A percentile compares a stretch with the other conserved stretches of the same genome.
Evolutionary conservation across 2,888 invertebrate species (phyloP).

Genomic region (Phorcus lineatus): DNA sequence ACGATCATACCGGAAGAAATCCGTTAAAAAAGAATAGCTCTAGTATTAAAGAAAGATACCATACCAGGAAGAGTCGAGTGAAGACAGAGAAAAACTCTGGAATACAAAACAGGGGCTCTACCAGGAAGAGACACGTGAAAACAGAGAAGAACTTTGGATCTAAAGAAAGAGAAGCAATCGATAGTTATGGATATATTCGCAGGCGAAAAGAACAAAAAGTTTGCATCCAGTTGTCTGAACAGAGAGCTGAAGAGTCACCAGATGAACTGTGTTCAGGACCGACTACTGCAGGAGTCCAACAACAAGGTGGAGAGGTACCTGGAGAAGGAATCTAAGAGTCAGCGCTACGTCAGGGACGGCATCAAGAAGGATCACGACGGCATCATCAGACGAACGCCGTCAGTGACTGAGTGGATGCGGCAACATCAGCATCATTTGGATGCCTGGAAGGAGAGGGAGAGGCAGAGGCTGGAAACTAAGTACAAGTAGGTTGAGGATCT

Average conservation of each 20-base stretch:
- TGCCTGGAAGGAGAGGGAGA: slow-evolving; percentile 11
- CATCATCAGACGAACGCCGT: slow-evolving; percentile 36
- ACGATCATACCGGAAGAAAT: no score
- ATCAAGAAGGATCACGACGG: slow-evolving; percentile 37
- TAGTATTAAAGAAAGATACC: no score
- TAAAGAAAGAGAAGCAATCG: no score
- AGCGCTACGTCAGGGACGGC: slow-evolving; percentile 25
- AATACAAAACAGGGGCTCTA: no score
- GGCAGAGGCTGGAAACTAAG: not conserved
- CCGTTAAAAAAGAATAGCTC: no score
- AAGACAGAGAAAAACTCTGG: no score
- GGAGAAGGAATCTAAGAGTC: slow-evolving; percentile 31
- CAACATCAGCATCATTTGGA: not conserved
- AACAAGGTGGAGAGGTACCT: slow-evolving; percentile 37
- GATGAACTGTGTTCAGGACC: slow-evolving; percentile 8
- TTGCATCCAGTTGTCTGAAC: slow-evolving; percentile 1
- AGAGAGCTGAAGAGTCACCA: slow-evolving; percentile 9
- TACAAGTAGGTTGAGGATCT: not conserved
- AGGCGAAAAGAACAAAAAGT: not conserved
- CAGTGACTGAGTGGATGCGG: slow-evolving; percentile 36
- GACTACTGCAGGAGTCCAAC: slow-evolving; percentile 23
- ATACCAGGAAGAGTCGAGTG: no score
- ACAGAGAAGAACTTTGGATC: no score
- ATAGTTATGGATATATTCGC: not conserved
- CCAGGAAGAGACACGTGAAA: no score